Evolutionary conservation across 2,797 vertebrate species (phyloP).

Genomic region (Sebastes kiyomatsui): DNA sequence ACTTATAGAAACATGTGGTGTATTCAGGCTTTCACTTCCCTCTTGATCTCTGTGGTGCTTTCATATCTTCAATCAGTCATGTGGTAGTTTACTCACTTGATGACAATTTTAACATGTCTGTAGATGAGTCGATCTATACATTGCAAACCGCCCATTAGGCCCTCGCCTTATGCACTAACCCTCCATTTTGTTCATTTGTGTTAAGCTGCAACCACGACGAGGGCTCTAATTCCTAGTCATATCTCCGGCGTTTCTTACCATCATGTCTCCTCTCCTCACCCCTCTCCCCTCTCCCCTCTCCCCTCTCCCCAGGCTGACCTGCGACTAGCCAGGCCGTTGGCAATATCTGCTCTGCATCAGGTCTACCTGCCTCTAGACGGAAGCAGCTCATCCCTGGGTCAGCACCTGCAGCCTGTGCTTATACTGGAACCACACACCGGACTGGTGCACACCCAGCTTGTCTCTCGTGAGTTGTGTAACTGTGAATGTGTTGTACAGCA

Average conservation of each 20-base stretch:
- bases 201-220: neutral
- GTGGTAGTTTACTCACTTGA: constrained; percentile 10
- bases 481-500: neutral
- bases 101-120: neutral
- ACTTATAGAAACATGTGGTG: constrained; percentile 32
- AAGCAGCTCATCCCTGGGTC: constrained; percentile 42
- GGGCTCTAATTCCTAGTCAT: neutral
- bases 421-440: constrained; percentile 83
- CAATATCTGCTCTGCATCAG: constrained; percentile 72
- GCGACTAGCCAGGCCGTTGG: constrained; percentile 41
- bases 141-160: neutral
- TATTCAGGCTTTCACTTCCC: constrained; percentile 64
- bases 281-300: too few relatives aligned
- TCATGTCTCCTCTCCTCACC: neutral
- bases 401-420: constrained; percentile 85
- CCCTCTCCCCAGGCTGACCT: constrained; percentile 53
- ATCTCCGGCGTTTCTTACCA: neutral
- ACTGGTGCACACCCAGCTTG: constrained; percentile 81
- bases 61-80: constrained; percentile 44
- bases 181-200: neutral
- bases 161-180: neutral
- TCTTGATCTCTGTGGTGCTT: constrained; percentile 30
- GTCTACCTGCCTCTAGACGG: constrained; percentile 75
- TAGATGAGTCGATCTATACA: neutral
- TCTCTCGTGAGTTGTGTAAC: constrained; percentile 78